phyloP scores from a whole-genome alignment of 2,888 invertebrate genomes.

The Drosophila diplacantha region DNA sequence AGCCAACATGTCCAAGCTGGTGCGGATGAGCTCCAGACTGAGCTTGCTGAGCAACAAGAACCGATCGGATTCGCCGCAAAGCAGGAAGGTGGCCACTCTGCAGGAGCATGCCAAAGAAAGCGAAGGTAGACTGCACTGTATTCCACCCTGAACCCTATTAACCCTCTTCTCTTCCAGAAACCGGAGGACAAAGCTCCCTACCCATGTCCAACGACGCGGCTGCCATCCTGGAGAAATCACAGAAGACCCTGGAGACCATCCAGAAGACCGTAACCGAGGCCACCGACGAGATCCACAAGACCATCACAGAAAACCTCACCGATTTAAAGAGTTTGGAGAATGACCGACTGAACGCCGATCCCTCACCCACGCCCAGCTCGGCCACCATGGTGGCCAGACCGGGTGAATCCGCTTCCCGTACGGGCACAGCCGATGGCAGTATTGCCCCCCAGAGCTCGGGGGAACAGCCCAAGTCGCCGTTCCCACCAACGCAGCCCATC shows the following conservation, averaged over 20 bases:
- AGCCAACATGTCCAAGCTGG: conserved; percentile 65
- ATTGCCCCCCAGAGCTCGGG: conserved; percentile 44
- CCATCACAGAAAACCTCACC: conserved; percentile 75
- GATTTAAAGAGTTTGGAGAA: conserved; percentile 74
- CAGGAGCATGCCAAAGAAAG: conserved; percentile 44
- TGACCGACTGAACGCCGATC: conserved; percentile 62
- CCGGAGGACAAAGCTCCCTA: conserved; percentile 23
- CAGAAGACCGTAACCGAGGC: conserved; percentile 75
- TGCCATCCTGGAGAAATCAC: conserved; percentile 73
- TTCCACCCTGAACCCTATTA: too few species aligned
- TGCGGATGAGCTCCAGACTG: conserved; percentile 74
- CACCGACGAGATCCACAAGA: conserved; percentile 76
- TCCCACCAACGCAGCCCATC: conserved; percentile 75
- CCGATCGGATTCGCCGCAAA: conserved; percentile 73
- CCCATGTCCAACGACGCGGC: conserved; percentile 49
- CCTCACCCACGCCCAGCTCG: conserved; percentile 68
- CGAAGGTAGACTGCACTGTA: conserved; percentile 37
- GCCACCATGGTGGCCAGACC: conserved; percentile 63
- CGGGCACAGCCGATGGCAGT: conserved; percentile 65
- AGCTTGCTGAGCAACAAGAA: conserved; percentile 73
- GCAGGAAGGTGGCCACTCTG: conserved; percentile 63
- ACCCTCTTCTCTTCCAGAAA: not conserved
- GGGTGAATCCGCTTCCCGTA: conserved; percentile 58
- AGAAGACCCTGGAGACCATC: conserved; percentile 72
- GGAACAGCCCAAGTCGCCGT: conserved; percentile 69